Evolutionary conservation across 1,140 invertebrate species (phyloP).

Genomic region (Aradophagus sp.): DNA sequence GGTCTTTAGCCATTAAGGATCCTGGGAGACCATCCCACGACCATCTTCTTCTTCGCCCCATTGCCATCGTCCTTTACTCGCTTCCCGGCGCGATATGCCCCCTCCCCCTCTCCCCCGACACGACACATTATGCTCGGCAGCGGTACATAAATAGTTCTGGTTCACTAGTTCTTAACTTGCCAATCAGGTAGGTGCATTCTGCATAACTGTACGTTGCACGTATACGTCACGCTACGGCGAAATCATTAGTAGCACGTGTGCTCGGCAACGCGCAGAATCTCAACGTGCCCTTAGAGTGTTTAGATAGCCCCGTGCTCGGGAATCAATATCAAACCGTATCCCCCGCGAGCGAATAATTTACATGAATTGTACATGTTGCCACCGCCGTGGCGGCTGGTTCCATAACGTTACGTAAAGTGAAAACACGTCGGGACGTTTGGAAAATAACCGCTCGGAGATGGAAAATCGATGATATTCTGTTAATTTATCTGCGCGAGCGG

Average conservation of each 20-base stretch:
- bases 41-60: conserved; percentile 26
- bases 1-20: conserved; percentile 71
- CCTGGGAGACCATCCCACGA: conserved; percentile 66
- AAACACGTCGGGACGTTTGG: too few species aligned
- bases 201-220: conserved; percentile 64
- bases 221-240: conserved; percentile 66
- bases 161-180: conserved; percentile 59
- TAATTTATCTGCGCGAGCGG: too few species aligned
- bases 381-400: too few species aligned
- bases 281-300: conserved; percentile 66
- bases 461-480: too few species aligned
- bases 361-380: too few species aligned
- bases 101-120: conserved; percentile 50
- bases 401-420: too few species aligned
- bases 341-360: too few species aligned
- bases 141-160: conserved; percentile 62
- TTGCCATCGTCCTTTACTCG: conserved; percentile 38
- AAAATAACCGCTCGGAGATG: too few species aligned
- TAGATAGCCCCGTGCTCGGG: conserved; percentile 67
- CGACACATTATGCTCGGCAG: conserved; percentile 67
- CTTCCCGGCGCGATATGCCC: conserved; percentile 30
- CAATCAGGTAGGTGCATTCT: conserved; percentile 44
- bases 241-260: conserved; percentile 72
- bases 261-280: conserved; percentile 56
- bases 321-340: conserved; percentile 71